phyloP scores from a whole-genome alignment of 2,797 vertebrate species.

The Denticeps clupeoides region DNA sequence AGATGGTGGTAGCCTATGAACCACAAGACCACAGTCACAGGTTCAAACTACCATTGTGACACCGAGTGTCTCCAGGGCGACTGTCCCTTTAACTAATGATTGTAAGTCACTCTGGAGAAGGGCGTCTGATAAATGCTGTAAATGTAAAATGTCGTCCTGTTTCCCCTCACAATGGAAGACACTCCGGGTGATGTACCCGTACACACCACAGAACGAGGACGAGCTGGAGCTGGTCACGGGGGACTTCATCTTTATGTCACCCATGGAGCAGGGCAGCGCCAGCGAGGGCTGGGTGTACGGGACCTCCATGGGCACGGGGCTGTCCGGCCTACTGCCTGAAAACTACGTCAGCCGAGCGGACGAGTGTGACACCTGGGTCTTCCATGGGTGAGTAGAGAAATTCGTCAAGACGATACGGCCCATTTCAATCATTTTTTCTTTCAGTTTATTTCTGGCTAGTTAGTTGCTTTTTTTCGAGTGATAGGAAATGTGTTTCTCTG shows the following conservation, averaged over 20 bases:
- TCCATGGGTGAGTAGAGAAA: constrained; percentile 67
- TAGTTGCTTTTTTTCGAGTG: too few relatives aligned
- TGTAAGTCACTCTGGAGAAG: too few relatives aligned
- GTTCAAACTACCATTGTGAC: too few relatives aligned
- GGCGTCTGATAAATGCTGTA: too few relatives aligned
- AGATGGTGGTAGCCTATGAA: too few relatives aligned
- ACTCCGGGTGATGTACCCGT: constrained; percentile 92
- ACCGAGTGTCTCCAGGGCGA: too few relatives aligned
- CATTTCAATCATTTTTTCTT: not conserved
- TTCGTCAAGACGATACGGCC: constrained; percentile 28
- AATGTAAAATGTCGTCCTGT: not conserved
- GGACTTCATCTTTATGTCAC: constrained; percentile 94
- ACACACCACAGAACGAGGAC: constrained; percentile 88
- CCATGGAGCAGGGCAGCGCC: constrained; percentile 79
- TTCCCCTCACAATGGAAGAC: constrained; percentile 54
- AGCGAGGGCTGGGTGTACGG: constrained; percentile 96
- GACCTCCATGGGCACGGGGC: constrained; percentile 78
- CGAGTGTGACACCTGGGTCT: constrained; percentile 93
- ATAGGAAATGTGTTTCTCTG: too few relatives aligned
- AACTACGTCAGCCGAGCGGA: constrained; percentile 90
- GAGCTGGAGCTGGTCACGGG: constrained; percentile 86
- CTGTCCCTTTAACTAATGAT: too few relatives aligned
- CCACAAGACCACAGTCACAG: too few relatives aligned
- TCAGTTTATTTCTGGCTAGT: constrained; percentile 5
- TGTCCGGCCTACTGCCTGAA: constrained; percentile 87